A percentile compares a stretch with the other conserved stretches of the same genome.
These are phyloP conservation scores for Andrena chrysosceles DNA, from an alignment of 2,888 invertebrate genomes.

Conservation along the genomic window DNA sequence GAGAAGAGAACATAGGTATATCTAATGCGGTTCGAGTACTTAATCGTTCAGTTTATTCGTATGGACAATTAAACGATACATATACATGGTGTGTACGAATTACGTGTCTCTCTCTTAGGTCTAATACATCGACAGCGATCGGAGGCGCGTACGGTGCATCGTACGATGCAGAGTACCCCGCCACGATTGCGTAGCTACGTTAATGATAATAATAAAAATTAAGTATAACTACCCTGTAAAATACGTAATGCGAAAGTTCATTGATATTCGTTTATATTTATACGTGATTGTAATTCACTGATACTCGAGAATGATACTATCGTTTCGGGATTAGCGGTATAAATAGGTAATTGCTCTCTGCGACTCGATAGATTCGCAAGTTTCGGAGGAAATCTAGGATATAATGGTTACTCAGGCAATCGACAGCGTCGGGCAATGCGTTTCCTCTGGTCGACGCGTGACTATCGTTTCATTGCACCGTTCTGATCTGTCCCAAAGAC, in stretches of 20 bases:
- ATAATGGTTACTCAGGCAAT: slow-evolving; percentile 45
- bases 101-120: slow-evolving; percentile 80
- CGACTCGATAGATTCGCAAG: slow-evolving; percentile 45
- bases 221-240: slow-evolving; percentile 83
- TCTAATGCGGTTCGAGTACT: slow-evolving; percentile 56
- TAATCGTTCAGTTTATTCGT: slow-evolving; percentile 74
- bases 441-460: slow-evolving; percentile 31
- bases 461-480: slow-evolving; percentile 2
- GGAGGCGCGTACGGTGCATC: slow-evolving; percentile 61
- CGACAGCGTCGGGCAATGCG: slow-evolving; percentile 28
- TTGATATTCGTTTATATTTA: slow-evolving; percentile 75
- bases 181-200: slow-evolving; percentile 72
- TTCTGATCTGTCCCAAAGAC: slow-evolving; percentile 1
- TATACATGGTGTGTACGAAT: slow-evolving; percentile 82
- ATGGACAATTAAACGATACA: slow-evolving; percentile 84
- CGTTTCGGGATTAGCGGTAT: slow-evolving; percentile 71
- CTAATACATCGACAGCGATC: slow-evolving; percentile 82
- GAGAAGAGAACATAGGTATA: not conserved
- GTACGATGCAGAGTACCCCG: slow-evolving; percentile 45
- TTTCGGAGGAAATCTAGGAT: slow-evolving; percentile 56
- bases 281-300: slow-evolving; percentile 73
- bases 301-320: slow-evolving; percentile 73
- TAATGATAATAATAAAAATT: slow-evolving; percentile 79
- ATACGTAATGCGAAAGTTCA: slow-evolving; percentile 81
- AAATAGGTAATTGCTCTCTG: slow-evolving; percentile 66